Percentiles rank a stretch among this genome's conserved stretches.
phyloP scores from a whole-genome alignment of 2,888 invertebrate genomes.

The Escarpia spicata region DNA sequence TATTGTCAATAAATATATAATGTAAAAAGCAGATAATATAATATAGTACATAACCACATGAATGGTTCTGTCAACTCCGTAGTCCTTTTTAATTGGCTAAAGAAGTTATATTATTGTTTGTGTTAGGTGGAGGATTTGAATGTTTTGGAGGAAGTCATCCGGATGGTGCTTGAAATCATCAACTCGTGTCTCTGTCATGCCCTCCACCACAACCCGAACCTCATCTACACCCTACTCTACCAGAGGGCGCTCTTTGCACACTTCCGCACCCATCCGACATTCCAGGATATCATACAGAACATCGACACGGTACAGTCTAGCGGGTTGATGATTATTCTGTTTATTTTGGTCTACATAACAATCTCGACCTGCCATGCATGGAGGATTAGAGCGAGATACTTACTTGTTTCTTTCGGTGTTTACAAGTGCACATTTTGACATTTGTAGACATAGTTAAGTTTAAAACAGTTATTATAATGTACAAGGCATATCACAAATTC shows the following conservation, averaged over 20 bases:
- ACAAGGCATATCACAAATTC: neutral
- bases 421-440: too few relatives aligned
- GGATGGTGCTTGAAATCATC: constrained; percentile 96
- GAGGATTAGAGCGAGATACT: too few relatives aligned
- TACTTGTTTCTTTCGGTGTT: too few relatives aligned
- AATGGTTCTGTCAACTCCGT: too few relatives aligned
- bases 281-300: constrained; percentile 91
- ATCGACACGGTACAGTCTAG: constrained; percentile 83
- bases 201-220: constrained; percentile 86
- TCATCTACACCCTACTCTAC: constrained; percentile 94
- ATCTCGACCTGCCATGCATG: neutral
- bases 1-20: too few relatives aligned
- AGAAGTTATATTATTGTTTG: neutral
- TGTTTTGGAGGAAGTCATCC: constrained; percentile 92
- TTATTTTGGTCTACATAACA: neutral
- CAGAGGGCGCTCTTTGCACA: constrained; percentile 84
- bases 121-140: constrained; percentile 76
- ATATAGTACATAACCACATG: too few relatives aligned
- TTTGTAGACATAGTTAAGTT: too few relatives aligned
- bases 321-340: neutral
- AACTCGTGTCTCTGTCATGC: constrained; percentile 93
- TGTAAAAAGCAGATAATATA: too few relatives aligned
- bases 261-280: constrained; percentile 82
- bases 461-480: too few relatives aligned
- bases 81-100: too few relatives aligned